These are phyloP conservation scores for Pangasianodon gigas DNA, from an alignment of 2,113 vertebrate species.

Conservation along the genomic window DNA sequence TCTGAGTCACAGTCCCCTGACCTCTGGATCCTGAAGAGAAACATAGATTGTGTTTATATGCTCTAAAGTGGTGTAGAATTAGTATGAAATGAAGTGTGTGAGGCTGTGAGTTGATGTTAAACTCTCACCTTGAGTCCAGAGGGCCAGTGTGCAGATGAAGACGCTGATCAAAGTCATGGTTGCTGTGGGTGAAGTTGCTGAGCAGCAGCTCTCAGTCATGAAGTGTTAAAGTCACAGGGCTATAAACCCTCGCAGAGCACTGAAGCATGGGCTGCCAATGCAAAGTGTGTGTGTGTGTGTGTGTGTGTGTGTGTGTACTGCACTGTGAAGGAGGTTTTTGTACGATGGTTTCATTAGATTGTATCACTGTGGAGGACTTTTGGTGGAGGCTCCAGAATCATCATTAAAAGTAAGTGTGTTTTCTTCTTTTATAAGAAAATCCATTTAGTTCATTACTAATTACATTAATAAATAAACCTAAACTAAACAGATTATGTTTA, in stretches of 20 bases:
- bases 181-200: no score
- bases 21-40: conserved; percentile 56
- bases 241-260: no score
- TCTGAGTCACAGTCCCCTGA: conserved; percentile 63
- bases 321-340: conserved; percentile 12
- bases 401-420: not conserved
- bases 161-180: no score
- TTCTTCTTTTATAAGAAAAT: no score
- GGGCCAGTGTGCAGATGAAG: no score
- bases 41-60: not conserved
- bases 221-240: no score
- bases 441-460: no score
- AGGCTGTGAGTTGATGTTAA: not conserved
- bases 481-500: no score
- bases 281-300: conserved; percentile 27
- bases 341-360: not conserved
- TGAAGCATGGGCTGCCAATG: no score
- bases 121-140: not conserved
- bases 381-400: conserved; percentile 15
- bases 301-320: conserved; percentile 30
- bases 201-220: no score
- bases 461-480: no score
- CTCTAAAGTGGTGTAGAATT: not conserved
- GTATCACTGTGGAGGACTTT: conserved; percentile 1
- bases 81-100: not conserved